phyloP scores from a whole-genome alignment of 2,888 invertebrate species.

The Agelastica alni region DNA sequence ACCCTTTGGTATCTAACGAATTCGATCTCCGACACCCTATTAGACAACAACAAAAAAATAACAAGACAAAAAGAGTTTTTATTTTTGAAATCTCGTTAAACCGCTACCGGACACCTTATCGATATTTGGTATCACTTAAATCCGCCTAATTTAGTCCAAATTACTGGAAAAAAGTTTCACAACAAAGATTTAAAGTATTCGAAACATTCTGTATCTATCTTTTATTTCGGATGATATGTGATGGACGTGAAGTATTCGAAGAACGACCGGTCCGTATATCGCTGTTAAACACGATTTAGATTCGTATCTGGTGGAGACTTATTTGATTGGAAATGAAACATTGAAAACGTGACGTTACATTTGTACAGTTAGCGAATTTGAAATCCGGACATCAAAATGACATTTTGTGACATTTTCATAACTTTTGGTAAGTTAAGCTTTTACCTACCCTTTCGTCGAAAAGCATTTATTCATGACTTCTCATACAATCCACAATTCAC shows the following conservation, averaged over 20 bases:
- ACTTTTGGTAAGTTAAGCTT: too few relatives aligned
- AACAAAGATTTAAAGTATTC: constrained; percentile 20
- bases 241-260: constrained; percentile 9
- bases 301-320: constrained; percentile 15
- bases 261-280: constrained; percentile 15
- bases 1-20: constrained; percentile 24
- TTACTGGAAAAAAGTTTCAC: constrained; percentile 27
- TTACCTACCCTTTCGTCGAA: too few relatives aligned
- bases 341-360: too few relatives aligned
- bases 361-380: too few relatives aligned
- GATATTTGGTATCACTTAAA: constrained; percentile 28
- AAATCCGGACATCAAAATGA: too few relatives aligned
- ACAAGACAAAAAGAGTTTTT: constrained; percentile 17
- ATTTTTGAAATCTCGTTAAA: constrained; percentile 18
- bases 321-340: constrained; percentile 1
- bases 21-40: constrained; percentile 32
- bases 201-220: constrained; percentile 22
- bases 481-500: too few relatives aligned
- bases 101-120: constrained; percentile 33
- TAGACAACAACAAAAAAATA: constrained; percentile 21
- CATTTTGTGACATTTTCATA: too few relatives aligned
- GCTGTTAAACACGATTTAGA: constrained; percentile 18
- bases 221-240: constrained; percentile 19
- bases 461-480: too few relatives aligned
- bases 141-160: constrained; percentile 36